Evolutionary conservation across 1,140 invertebrate species (phyloP), one percentile per base, ranked within the genome.

Genomic region (Pseudachorutes palmiensis): DNA sequence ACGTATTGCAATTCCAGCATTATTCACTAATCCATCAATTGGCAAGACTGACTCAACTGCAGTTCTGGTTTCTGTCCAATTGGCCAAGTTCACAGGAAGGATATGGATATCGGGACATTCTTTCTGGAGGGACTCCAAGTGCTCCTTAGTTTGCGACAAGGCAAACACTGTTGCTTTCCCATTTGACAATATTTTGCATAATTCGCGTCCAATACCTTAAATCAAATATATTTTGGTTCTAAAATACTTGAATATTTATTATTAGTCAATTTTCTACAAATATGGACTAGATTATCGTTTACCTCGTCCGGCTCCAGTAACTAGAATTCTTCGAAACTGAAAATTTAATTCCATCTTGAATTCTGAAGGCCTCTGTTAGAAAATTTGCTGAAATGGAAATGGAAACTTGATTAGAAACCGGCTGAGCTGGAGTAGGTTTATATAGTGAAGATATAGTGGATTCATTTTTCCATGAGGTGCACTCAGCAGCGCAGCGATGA

Each of bases 261-360:
- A n/a, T n/a, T n/a, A n/a, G n/a, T n/a, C n/a, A n/a, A n/a, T n/a
- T n/a, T n/a, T n/a, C n/a, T n/a, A n/a, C n/a, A n/a, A n/a, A n/a
- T n/a, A n/a, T n/a, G n/a, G n/a, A n/a, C n/a, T n/a, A n/a, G n/a
- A n/a, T n/a, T 9, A 41, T 5, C 36, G 63, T 49, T 75, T 79
- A 89, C 88, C 89, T 83, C 85, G 84, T 31, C 89, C 88, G 28
- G 88, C 88, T 51, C 90, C 90, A 9, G 91, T 92, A 0, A 92
- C 88, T n/a, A 92, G 80, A 73, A 90, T 86, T 59, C 84, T 81
- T 79, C 91, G 91, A 55, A 84, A 83, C 74, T 82, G 79, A 70
- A 91, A 88, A 68, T 79, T 80, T 57, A 84, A 80, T 62, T 84
- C 79, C 83, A 85, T 84, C 57, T 9, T 31, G n/a, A n/a, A n/a